Conservation (phyloP, 2,113 vertebrate species). For the Falco punctatus region DNA sequence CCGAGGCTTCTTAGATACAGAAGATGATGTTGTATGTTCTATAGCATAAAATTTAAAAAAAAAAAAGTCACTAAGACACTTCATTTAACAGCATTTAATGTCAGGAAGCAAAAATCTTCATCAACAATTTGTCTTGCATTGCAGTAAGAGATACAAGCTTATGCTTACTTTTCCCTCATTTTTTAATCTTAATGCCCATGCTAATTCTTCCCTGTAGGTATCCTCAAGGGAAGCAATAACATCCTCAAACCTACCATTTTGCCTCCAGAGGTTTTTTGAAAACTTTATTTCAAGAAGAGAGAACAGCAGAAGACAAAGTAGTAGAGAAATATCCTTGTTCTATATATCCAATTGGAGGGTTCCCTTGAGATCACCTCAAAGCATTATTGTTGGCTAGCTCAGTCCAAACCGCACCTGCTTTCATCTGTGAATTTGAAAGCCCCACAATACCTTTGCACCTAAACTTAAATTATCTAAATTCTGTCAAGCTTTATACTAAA, state of each 20-base stretch:
- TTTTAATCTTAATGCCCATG: neutral
- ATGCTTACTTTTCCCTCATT: neutral
- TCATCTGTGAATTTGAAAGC: neutral
- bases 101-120: neutral
- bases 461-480: neutral
- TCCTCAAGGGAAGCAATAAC: neutral
- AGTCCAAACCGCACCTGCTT: neutral
- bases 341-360: neutral
- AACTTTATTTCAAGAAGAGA: neutral
- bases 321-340: neutral
- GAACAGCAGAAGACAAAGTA: neutral
- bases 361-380: neutral
- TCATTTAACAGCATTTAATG: neutral
- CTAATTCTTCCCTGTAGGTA: neutral
- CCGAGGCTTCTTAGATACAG: constrained; percentile 94
- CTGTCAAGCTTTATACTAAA: neutral
- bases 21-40: constrained; percentile 96
- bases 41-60: neutral
- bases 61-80: neutral
- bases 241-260: neutral
- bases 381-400: neutral
- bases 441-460: neutral
- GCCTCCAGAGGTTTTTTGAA: neutral
- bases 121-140: neutral
- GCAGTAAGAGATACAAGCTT: neutral